Percentiles rank a stretch among this genome's conserved stretches.
These are phyloP conservation scores for Meandrina meandrites DNA, from an alignment of 92 coral and sea anemone genomes.

Conservation along the genomic window DNA sequence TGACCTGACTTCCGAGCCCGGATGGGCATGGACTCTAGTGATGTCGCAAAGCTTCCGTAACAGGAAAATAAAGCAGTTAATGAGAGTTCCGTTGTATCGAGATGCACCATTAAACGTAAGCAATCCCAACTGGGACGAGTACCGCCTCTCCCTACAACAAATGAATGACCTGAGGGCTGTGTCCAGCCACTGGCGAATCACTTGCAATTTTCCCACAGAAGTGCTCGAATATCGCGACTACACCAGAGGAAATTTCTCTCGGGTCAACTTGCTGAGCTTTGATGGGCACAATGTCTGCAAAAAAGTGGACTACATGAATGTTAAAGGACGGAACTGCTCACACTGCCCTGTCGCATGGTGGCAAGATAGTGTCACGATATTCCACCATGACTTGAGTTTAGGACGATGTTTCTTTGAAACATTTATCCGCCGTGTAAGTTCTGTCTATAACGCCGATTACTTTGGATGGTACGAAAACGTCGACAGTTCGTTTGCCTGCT, in stretches of 20 bases:
- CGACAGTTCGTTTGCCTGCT: conserved; percentile 11
- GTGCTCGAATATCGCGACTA: conserved; percentile 67
- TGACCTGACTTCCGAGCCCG: conserved; percentile 58
- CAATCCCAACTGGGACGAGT: conserved; percentile 62
- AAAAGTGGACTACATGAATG: conserved; percentile 53
- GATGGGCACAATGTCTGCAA: conserved; percentile 40
- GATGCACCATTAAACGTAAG: conserved; percentile 52
- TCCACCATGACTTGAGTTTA: conserved; percentile 32
- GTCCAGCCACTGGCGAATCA: conserved; percentile 76
- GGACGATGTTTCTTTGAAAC: conserved; percentile 10
- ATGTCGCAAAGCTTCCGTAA: conserved; percentile 57
- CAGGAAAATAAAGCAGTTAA: conserved; percentile 18
- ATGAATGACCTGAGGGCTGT: conserved; percentile 47
- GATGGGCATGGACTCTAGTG: conserved; percentile 69
- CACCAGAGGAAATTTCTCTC: conserved; percentile 49
- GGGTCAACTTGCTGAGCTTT: conserved; percentile 44
- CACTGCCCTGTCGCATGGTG: conserved; percentile 67
- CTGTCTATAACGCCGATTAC: conserved; percentile 14
- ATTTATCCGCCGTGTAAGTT: neutral
- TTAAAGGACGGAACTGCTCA: conserved; percentile 57
- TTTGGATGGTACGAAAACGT: conserved; percentile 25
- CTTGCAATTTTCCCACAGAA: conserved; percentile 65
- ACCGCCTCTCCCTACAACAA: conserved; percentile 44
- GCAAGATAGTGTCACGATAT: conserved; percentile 37
- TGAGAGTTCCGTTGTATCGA: neutral